These are phyloP conservation scores for Cinclus mexicanus DNA, from an alignment of 2,113 vertebrate species.

Conservation along the genomic window DNA sequence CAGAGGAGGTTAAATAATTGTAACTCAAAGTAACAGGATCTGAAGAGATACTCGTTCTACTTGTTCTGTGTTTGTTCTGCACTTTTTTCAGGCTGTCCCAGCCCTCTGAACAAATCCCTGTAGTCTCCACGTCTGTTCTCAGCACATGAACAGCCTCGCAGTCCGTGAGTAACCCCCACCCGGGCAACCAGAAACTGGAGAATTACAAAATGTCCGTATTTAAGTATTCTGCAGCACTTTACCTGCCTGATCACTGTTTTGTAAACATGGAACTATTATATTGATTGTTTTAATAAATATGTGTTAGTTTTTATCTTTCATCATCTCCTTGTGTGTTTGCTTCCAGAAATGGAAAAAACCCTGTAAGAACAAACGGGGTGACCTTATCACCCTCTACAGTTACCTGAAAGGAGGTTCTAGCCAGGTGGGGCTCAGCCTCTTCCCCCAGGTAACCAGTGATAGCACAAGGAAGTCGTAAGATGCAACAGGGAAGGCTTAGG, in stretches of 20 bases:
- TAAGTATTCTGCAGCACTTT: constrained; percentile 65
- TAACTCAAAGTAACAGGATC: neutral
- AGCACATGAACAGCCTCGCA: neutral
- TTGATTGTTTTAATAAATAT: constrained; percentile 63
- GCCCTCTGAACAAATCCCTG: neutral
- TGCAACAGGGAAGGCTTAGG: neutral
- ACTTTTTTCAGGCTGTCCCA: neutral
- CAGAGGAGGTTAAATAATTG: neutral
- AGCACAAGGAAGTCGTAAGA: neutral
- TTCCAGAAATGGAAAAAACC: neutral
- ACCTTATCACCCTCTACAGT: accelerated
- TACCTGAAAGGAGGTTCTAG: accelerated
- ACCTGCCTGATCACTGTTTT: constrained; percentile 64
- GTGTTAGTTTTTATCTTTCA: constrained; percentile 62
- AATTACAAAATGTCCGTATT: constrained; percentile 54
- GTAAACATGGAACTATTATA: constrained; percentile 57
- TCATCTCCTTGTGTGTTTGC: neutral
- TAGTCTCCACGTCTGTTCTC: neutral
- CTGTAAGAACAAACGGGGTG: accelerated
- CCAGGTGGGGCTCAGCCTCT: neutral
- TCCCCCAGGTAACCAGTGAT: accelerated
- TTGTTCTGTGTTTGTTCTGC: neutral
- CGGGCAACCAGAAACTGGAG: constrained; percentile 54
- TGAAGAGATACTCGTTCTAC: neutral
- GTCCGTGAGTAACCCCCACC: neutral